Evolutionary conservation across 2,888 invertebrate species (phyloP), one percentile per base, ranked within the genome.

Genomic region (Macrostomum cliftonense): DNA sequence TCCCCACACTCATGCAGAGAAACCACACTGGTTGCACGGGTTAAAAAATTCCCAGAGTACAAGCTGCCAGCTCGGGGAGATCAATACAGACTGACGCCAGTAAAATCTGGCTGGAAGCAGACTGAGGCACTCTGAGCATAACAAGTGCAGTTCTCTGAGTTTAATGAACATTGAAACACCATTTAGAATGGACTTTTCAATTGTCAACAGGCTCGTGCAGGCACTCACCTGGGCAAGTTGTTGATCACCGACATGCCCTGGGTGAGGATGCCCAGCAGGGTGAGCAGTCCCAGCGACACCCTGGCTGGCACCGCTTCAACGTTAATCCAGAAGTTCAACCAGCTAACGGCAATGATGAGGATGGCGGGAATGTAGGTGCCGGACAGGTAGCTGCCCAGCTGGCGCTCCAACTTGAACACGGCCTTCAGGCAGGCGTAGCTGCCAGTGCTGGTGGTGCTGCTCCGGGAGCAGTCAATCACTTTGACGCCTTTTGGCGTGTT

Each of bases 331-430:
- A 52, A 52, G 37, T 42, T 52, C 12, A 52, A 36, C 75, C 76
- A 76, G 2, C 75, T 75, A 46, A 76, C 75, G 51, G 75, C 73
- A 21, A 76, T 75, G 53, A 76, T 75, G 43, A 76, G 61, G 36
- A 74, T 74, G 12, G 75, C 75, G 1, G 76, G 76, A 38, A 76
- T 62, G 61, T 76, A 76, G 52, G 74, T 74, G 60, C 75, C 75
- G 37, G 75, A 73, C 54, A 76, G 61, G 57, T 76, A 75, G 58
- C 74, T 75, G 51, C 75, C 75, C 12, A 75, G 68, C 40, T 73
- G 71, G 1, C 75, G 67, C 46, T 71, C 70, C 53, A 75, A 63
- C 54, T 71, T 68, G 58, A 76, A 75, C 49, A 72, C 71, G 1
- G 75, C 75, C 20, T 73, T 71, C 51, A 75, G 64, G 54, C 75